Base-by-base conservation (phyloP, 2,797 vertebrate genomes). In the Sciurus vulgaris region DNA sequence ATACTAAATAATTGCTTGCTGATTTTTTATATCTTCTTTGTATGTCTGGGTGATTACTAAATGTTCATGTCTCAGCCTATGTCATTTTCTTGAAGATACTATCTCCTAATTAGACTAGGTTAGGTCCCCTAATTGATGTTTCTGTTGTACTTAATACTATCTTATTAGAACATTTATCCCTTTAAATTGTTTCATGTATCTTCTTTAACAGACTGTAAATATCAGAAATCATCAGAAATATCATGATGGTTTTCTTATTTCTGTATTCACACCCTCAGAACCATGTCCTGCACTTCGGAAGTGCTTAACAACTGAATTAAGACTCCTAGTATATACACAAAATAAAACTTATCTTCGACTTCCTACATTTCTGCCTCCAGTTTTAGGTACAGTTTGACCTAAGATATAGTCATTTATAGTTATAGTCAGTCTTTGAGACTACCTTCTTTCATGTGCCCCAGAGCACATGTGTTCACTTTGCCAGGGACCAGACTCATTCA, bases 41-140 rank as follows among this genome's bases (percentile, higher is more conserved):
- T 70, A 59, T 41, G n/a, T 30, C n/a, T n/a, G 9, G 2, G 5
- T 63, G 63, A 78, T 35, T 47, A 22, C 22, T 69, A 83, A 85
- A 63, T 44, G 74, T 82, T 54, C 24, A 82, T 54, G 4, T 44
- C 67, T 59, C 35, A 77, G n/a, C 5, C 35, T 76, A 65, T 49
- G 8, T 44, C 18, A 35, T 76, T 72, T 86, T 67, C 18, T 81
- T 63, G 63, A 81, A 35, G 10, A 95, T 30, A 56, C 20, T 38
- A n/a, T 81, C 65, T 47, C 28, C 17, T 87, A 84, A 76, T 88
- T 88, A 67, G 70, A 87, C 49, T 81, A 65, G 17, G 51, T 91
- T 76, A 88, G 44, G 18, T 26, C 18, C 33, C 30, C 4, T 54
- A 63, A 47, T 61, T 92, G 28, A 41, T 56, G 54, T 83, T 67